Percentiles rank a stretch among this genome's conserved stretches.
Evolutionary conservation across 1,140 invertebrate species (phyloP).

Genomic region (Drosophila persimilis): DNA sequence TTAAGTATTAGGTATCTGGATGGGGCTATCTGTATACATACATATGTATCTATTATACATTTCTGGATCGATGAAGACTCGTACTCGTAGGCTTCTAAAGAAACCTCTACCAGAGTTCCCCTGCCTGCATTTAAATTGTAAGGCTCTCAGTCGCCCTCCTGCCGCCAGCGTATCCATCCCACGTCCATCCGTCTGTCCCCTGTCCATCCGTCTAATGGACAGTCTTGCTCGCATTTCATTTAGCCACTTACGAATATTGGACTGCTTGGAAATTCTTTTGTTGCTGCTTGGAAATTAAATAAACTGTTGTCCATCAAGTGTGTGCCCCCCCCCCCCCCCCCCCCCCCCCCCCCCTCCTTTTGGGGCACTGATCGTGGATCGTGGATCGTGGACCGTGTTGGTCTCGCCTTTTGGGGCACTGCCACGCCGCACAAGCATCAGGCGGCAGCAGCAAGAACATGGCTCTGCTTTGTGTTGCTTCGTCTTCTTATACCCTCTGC

Average conservation of each 20-base stretch:
- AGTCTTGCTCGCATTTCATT: constrained; percentile 4
- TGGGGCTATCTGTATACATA: too few species aligned
- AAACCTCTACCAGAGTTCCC: constrained; percentile 10
- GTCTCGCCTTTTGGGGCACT: too few species aligned
- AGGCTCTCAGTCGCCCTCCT: background rate
- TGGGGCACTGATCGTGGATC: background rate
- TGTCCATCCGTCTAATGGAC: background rate
- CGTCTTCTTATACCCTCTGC: too few species aligned
- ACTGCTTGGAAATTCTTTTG: constrained; percentile 29
- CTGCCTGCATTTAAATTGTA: background rate
- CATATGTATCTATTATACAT: too few species aligned
- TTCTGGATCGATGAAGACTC: too few species aligned
- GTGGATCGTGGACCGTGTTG: background rate
- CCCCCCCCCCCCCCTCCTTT: background rate
- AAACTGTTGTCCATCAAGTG: constrained; percentile 66
- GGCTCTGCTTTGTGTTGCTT: too few species aligned
- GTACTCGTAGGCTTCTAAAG: too few species aligned
- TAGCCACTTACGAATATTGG: constrained; percentile 3
- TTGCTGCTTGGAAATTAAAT: constrained; percentile 62
- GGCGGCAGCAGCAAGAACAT: too few species aligned
- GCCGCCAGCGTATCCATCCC: too few species aligned
- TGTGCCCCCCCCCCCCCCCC: background rate
- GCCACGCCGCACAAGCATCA: too few species aligned
- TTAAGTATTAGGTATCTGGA: too few species aligned
- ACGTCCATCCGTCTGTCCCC: too few species aligned